Percentiles rank a stretch among this genome's conserved stretches.
Evolutionary conservation across 2,888 invertebrate genomes (phyloP).

Genomic region (Pseudanteris insignis): DNA sequence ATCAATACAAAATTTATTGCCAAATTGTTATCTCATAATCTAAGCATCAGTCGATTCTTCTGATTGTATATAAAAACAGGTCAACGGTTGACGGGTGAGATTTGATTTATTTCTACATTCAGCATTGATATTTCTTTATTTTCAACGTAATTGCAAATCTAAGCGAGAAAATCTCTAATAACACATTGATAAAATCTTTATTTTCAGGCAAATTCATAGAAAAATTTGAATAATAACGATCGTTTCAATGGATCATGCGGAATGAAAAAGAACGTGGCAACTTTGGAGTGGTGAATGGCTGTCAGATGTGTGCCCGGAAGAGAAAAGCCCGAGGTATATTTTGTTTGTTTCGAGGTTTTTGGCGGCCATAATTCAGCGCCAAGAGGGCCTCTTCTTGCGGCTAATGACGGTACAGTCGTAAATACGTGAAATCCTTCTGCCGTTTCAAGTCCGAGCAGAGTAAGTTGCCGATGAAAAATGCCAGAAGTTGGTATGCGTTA

Average conservation of each 20-base stretch:
- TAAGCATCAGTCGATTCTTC: too few relatives aligned
- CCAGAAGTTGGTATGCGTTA: slow-evolving; percentile 20
- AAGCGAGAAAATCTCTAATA: not conserved
- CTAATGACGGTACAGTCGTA: slow-evolving; percentile 32
- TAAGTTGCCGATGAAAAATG: slow-evolving; percentile 27
- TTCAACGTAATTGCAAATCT: not conserved
- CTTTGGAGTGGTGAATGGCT: slow-evolving; percentile 17
- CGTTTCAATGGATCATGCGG: too few relatives aligned
- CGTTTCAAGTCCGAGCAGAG: too few relatives aligned
- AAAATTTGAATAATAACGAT: too few relatives aligned
- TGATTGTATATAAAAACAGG: too few relatives aligned
- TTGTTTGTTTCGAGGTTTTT: slow-evolving; percentile 33
- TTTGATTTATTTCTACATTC: too few relatives aligned
- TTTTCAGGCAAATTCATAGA: not conserved
- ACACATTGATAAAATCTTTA: not conserved
- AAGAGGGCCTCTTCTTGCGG: slow-evolving; percentile 16
- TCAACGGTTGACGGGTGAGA: too few relatives aligned
- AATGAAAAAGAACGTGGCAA: slow-evolving; percentile 4
- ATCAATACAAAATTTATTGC: too few relatives aligned
- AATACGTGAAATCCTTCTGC: slow-evolving; percentile 30
- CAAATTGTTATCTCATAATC: too few relatives aligned
- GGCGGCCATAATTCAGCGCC: slow-evolving; percentile 19
- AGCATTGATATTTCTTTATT: too few relatives aligned
- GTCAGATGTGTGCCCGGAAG: slow-evolving; percentile 14
- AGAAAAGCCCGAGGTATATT: slow-evolving; percentile 26